Evolutionary conservation across 1,140 invertebrate species (phyloP), one percentile per base, ranked within the genome.

Genomic region (Drosophila nigrodunni): DNA sequence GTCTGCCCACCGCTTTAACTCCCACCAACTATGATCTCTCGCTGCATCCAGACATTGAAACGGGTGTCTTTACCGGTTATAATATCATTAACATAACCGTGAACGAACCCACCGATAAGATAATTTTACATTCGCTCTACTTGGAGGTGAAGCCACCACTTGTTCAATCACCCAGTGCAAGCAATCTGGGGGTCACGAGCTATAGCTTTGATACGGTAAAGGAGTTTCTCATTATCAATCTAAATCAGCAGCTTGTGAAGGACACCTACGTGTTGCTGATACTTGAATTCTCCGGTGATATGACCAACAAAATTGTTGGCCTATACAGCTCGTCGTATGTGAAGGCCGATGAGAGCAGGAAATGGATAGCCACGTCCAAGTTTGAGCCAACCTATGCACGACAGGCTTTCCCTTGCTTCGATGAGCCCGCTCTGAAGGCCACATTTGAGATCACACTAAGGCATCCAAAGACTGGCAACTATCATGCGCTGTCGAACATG

Each of bases 331-430:
- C 93, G 7, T 92, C 87, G 8, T 94, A 94, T 46, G 77, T 77
- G 6, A 91, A 90, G 70, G 77, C 72, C 7, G 80, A 86, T 10
- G 89, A 90, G 30, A 81, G 71, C 3, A 61, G 77, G 50, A 93
- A 93, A 89, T 94, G 93, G 75, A 96, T 98, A 77, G 97, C 97
- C 11, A 97, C 97, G 0, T 96, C 97, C 2, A 98, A 99, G 93
- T 98, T 99, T 90, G 96, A 99, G 91, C 96, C 98, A 0, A 98
- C 97, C 0, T 97, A 98, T 93, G 98, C 98, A 0, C 94, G 98
- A 34, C 95, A 97, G 93, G 96, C 97, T 0, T 99, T 98, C 82
- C 98, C 98, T 0, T 99, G 98, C 92, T 98, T 98, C 91, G 98
- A 99, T 93, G 98, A 99, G 92, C 98, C 98, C 0, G 94, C 95